Evolutionary conservation across 2,888 invertebrate genomes (phyloP).

Genomic region (Adelognathus sp.): DNA sequence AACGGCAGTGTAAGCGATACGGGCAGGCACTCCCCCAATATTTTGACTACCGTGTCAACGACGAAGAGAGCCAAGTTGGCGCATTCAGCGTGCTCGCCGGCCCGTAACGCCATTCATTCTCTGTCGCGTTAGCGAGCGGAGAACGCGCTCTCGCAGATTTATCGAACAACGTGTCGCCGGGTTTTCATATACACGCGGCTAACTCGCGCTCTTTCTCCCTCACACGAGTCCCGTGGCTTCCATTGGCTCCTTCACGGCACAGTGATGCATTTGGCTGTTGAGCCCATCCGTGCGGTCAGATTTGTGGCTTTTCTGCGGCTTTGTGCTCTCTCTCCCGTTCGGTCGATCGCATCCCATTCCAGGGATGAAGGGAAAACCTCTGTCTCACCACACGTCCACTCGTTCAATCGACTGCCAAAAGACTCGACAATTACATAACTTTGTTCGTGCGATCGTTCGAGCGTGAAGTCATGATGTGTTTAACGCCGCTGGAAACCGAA

Average conservation of each 20-base stretch:
- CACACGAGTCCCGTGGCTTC: neutral
- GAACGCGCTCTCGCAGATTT: conserved; percentile 73
- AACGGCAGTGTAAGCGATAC: conserved; percentile 42
- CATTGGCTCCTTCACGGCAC: neutral
- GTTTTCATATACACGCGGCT: conserved; percentile 69
- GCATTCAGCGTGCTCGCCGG: conserved; percentile 78
- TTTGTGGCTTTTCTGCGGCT: conserved; percentile 79
- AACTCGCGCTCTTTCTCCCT: conserved; percentile 2
- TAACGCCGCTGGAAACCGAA: neutral
- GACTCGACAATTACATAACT: conserved; percentile 54
- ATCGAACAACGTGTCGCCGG: conserved; percentile 77
- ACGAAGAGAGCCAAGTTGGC: conserved; percentile 60
- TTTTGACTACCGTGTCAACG: conserved; percentile 80
- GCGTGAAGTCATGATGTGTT: conserved; percentile 4
- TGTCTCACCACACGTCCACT: neutral
- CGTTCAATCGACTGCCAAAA: conserved; percentile 22
- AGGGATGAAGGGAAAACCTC: conserved; percentile 11
- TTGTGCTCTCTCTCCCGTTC: conserved; percentile 54
- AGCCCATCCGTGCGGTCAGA: conserved; percentile 73
- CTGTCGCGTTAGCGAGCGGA: conserved; percentile 55
- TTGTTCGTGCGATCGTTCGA: conserved; percentile 39
- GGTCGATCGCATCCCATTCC: conserved; percentile 1
- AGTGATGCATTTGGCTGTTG: conserved; percentile 41
- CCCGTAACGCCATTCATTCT: conserved; percentile 80
- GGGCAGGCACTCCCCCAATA: conserved; percentile 78